Evolutionary conservation across 2,888 invertebrate species (phyloP).

Genomic region (Doris montereyensis): DNA sequence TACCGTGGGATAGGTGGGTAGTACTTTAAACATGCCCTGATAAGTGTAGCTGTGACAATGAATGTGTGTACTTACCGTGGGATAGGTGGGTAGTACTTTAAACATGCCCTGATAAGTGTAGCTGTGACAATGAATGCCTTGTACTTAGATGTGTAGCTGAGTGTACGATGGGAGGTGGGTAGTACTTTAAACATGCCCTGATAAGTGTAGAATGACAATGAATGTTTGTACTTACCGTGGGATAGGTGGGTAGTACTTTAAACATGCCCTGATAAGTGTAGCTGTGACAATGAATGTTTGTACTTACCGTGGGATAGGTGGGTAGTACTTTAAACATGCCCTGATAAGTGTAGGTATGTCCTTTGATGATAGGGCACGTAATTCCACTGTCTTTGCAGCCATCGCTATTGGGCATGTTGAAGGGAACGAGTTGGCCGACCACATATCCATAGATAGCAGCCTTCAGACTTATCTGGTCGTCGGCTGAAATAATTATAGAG

Average conservation of each 20-base stretch:
- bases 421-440: constrained; percentile 81
- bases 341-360: constrained; percentile 50
- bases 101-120: no score
- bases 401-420: constrained; percentile 82
- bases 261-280: constrained; percentile 50
- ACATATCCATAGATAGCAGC: constrained; percentile 85
- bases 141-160: no score
- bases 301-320: constrained; percentile 57
- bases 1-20: constrained; percentile 56
- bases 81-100: constrained; percentile 53
- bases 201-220: no score
- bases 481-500: no score
- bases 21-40: constrained; percentile 46
- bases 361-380: constrained; percentile 79
- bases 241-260: constrained; percentile 50
- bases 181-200: no score
- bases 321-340: constrained; percentile 47
- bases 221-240: constrained; percentile 52
- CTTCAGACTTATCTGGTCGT: constrained; percentile 53
- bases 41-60: constrained; percentile 50
- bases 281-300: constrained; percentile 41
- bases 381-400: constrained; percentile 78
- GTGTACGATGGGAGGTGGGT: no score
- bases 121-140: no score
- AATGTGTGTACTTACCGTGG: constrained; percentile 66